Conservation (phyloP, 2,113 vertebrate genomes). For the Nothocercus julius region DNA sequence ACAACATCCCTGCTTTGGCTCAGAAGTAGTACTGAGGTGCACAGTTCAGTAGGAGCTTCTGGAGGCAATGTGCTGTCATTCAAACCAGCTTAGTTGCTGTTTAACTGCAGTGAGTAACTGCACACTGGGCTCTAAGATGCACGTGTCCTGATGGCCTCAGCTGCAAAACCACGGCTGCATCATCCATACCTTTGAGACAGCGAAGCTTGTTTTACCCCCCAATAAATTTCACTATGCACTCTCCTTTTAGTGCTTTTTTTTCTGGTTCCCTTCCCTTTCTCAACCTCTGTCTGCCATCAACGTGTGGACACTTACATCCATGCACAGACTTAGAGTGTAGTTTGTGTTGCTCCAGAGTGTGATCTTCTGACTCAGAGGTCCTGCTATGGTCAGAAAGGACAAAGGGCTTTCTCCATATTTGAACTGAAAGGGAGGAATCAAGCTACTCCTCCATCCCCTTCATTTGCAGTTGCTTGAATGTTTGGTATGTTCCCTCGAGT, state of each 20-base stretch:
- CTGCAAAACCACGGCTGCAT: neutral
- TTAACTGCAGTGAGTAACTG: neutral
- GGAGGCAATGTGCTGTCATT: conserved; percentile 28
- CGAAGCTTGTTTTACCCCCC: neutral
- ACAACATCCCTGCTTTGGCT: neutral
- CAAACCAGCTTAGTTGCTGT: neutral
- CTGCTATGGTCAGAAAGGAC: neutral
- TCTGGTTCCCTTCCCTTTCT: neutral
- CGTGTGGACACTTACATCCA: fast-evolving
- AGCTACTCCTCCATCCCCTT: neutral
- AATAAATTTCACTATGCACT: neutral
- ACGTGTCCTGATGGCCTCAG: neutral
- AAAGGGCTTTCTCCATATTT: neutral
- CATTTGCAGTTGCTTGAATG: neutral
- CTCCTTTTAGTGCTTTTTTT: neutral
- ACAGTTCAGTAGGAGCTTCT: conserved; percentile 32
- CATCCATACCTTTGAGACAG: neutral
- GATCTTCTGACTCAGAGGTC: neutral
- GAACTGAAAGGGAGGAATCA: neutral
- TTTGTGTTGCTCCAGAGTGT: neutral
- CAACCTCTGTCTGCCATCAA: neutral
- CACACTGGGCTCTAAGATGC: neutral
- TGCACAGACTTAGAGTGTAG: neutral
- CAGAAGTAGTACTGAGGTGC: conserved; percentile 11
- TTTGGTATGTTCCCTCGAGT: neutral